Evolutionary conservation across 2,797 vertebrate species (phyloP), one percentile per base, ranked within the genome.

Genomic region (Hephaestus fuliginosus): DNA sequence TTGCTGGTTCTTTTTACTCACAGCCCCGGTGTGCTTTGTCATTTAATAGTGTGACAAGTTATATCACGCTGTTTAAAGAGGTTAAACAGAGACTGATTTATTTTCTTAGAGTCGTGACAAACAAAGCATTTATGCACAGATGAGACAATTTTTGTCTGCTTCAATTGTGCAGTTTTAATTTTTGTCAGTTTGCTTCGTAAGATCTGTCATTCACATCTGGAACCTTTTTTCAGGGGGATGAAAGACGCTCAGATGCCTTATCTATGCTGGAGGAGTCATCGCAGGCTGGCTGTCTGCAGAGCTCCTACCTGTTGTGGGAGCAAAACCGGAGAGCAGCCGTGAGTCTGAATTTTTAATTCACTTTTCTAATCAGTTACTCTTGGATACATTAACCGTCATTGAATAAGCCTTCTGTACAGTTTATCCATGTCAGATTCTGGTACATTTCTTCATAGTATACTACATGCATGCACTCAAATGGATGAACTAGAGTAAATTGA

Each of bases 261-360:
- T 86, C 91, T 53, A 94, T 99, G 93, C 94, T 99, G 87, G 95
- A 97, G 80, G 95, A 97, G 79, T 97, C 98, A 0, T 96, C 98
- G 0, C 92, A 87, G 70, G 96, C 96, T 14, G 98, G 98, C 36
- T 99, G 97, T 84, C 88, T 99, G 71, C 95, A 96, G 89, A 99
- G 98, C 90, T 97, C 97, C 0, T 99, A 96, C 92, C 93, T 98
- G 84, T 89, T 99, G 71, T 99, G 98, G 98, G 97, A 99, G 91
- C 95, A 96, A 28, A 97, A 95, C 79, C 94, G 94, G 48, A 96
- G 87, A 87, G 86, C 85, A 51, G 96, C 97, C 44, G 98, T 99
- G 88, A 97, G 97, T 96, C 58, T 9, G 6, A 74, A 33, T 5
- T 25, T 57, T 9, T 62, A 12, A 17, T 74, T 70, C 20, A 28